These are phyloP conservation scores for Scelioninae gen. 1 DNA, from an alignment of 2,888 invertebrate genomes.

Conservation along the genomic window DNA sequence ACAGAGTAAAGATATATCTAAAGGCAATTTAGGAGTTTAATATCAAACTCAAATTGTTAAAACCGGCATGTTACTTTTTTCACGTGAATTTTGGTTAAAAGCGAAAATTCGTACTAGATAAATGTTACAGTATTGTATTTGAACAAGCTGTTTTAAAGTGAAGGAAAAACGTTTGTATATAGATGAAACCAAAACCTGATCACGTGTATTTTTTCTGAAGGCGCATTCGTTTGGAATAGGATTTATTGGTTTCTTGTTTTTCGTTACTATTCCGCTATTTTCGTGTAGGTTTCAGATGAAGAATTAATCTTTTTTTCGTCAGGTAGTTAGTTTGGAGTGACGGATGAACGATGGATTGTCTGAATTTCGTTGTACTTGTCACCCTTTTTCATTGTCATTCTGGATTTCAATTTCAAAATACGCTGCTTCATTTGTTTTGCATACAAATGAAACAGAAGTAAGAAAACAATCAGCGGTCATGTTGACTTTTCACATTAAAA, in stretches of 20 bases:
- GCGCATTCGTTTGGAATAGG: conserved; percentile 24
- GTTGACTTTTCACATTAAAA: too few relatives aligned
- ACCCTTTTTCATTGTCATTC: conserved; percentile 27
- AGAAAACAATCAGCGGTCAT: too few relatives aligned
- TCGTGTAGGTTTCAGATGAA: conserved; percentile 44
- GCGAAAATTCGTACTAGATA: too few relatives aligned
- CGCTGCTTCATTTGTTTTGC: not conserved
- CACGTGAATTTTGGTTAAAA: too few relatives aligned
- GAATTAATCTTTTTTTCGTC: conserved; percentile 56
- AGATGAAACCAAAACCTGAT: conserved; percentile 7
- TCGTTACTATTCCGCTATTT: conserved; percentile 31
- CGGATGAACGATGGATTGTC: conserved; percentile 39
- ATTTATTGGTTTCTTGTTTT: conserved; percentile 48
- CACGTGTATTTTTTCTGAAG: conserved; percentile 22
- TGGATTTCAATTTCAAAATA: conserved; percentile 7
- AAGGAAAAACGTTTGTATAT: conserved; percentile 25
- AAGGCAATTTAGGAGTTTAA: too few relatives aligned
- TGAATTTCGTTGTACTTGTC: conserved; percentile 26
- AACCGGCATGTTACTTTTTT: too few relatives aligned
- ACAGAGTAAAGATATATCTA: too few relatives aligned
- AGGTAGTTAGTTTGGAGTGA: conserved; percentile 22
- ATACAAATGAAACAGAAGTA: conserved; percentile 3
- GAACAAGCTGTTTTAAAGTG: conserved; percentile 10
- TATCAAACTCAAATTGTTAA: too few relatives aligned
- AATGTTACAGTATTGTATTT: conserved; percentile 24